phyloP scores from a whole-genome alignment of 1,140 invertebrate species.

The Hirudo medicinalis region DNA sequence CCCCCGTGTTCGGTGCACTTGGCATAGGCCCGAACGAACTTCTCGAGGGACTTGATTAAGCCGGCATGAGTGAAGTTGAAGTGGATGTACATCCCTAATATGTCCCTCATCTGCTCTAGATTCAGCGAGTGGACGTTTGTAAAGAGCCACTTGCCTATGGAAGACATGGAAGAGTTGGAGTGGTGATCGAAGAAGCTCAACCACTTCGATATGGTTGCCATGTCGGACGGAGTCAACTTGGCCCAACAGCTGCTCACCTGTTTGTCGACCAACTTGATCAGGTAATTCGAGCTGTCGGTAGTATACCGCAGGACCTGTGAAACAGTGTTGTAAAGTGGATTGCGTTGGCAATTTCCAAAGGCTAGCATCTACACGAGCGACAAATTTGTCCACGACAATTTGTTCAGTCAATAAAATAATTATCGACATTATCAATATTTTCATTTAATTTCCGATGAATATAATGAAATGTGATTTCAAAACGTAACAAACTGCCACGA shows the following conservation, averaged over 20 bases:
- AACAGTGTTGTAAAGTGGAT: neutral
- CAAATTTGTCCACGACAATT: no score
- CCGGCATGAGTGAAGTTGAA: constrained; percentile 34
- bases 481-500: no score
- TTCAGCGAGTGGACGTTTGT: constrained; percentile 50
- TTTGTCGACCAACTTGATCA: constrained; percentile 52
- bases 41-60: constrained; percentile 49
- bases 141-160: constrained; percentile 49
- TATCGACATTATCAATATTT: no score
- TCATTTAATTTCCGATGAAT: no score
- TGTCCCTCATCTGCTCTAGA: constrained; percentile 48
- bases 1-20: neutral
- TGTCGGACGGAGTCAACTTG: constrained; percentile 45
- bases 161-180: constrained; percentile 40
- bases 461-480: no score
- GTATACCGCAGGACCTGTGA: constrained; percentile 8
- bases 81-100: constrained; percentile 38
- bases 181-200: constrained; percentile 39
- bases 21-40: constrained; percentile 47
- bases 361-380: no score
- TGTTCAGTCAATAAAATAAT: no score
- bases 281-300: constrained; percentile 36
- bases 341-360: no score
- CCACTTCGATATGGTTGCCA: constrained; percentile 47
- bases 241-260: constrained; percentile 48